Base-by-base conservation (phyloP, 2,797 vertebrate genomes). In the Naso thynnoides region DNA sequence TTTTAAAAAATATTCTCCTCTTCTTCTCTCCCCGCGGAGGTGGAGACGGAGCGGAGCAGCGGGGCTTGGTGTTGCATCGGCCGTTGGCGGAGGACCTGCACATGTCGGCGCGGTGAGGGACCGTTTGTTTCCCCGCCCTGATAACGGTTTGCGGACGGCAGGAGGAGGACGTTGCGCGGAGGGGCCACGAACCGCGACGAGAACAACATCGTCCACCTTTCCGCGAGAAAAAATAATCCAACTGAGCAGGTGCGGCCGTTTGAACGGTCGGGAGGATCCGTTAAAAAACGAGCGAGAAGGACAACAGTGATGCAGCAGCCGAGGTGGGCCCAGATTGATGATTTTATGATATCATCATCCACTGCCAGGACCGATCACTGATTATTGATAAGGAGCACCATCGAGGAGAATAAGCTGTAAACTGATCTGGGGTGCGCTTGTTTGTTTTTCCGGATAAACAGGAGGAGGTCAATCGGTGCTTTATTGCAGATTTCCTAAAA, bases 81-180 rank as follows among this genome's bases (percentile, higher is more conserved):
- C 85, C 84, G 76, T 74, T 79, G 89, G 83, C 78, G 78, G 88
- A 89, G 90, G 92, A 90, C 81, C 88, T 83, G 92, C 93, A 94
- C 93, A 94, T 94, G 93, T 93, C 91, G 89, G 91, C 86, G 79
- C 91, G 86, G 86, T 91, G 90, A 90, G 82, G 84, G 78, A 85
- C 52, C 81, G 86, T 75, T 90, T 85, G 70, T 88, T 89, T 90
- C 92, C 89, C 93, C 92, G 88, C 94, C 94, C 93, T 91, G 89
- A 87, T 81, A 84, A 81, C 88, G 83, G 74, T 49, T 52, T 49
- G 80, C 76, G 84, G 81, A 86, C 72, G 84, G 79, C 70, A 44
- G 73, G 64, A 76, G 64, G 61, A 33, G 52, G 66, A 66, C 74
- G 77, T 31, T 74, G 73, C 18, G 63, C 24, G 60, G 49, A 70